phyloP scores from a whole-genome alignment of 2,888 invertebrate genomes.

The Ellobium chinense region DNA sequence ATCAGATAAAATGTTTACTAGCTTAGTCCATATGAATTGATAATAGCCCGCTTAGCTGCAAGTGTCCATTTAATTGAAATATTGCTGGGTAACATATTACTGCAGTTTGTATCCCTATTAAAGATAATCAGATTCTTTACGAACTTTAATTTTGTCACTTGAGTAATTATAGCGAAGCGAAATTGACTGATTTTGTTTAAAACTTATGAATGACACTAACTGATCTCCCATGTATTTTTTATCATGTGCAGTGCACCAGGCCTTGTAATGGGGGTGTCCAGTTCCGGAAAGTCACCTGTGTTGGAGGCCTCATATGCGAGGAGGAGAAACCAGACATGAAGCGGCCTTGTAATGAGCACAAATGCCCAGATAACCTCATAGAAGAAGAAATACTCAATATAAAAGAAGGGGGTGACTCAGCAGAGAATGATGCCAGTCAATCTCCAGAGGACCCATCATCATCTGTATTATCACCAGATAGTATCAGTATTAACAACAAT shows the following conservation, averaged over 20 bases:
- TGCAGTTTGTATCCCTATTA: too few relatives aligned
- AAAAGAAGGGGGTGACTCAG: constrained; percentile 5
- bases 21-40: too few relatives aligned
- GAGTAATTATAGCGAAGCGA: too few relatives aligned
- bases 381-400: constrained; percentile 14
- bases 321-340: constrained; percentile 60
- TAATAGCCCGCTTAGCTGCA: too few relatives aligned
- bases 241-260: constrained; percentile 75
- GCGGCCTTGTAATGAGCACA: constrained; percentile 54
- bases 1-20: too few relatives aligned
- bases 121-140: too few relatives aligned
- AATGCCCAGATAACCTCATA: constrained; percentile 53
- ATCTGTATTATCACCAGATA: not conserved
- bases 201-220: too few relatives aligned
- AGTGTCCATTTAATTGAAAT: too few relatives aligned
- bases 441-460: not conserved
- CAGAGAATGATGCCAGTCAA: not conserved
- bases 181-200: too few relatives aligned
- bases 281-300: constrained; percentile 77
- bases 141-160: too few relatives aligned
- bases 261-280: constrained; percentile 78
- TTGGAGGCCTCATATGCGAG: constrained; percentile 64
- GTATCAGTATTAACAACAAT: constrained; percentile 7
- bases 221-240: too few relatives aligned
- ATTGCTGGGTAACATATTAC: too few relatives aligned